Evolutionary conservation across 2,797 vertebrate species (phyloP), one percentile per base, ranked within the genome.

Genomic region (Streptopelia turtur): DNA sequence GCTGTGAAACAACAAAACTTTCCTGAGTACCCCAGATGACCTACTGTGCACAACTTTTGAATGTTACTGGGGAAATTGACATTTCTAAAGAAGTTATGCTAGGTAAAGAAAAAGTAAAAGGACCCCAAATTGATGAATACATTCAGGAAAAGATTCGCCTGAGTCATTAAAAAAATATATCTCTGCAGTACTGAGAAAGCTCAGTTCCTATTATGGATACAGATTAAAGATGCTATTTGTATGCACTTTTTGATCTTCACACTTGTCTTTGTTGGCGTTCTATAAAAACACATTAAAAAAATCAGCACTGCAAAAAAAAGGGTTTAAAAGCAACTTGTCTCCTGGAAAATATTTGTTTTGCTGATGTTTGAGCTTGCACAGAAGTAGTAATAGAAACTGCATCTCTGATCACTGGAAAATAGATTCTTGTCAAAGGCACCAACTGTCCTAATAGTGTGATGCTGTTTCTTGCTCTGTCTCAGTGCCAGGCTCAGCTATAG

Each of bases 391-490:
- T 55, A 94, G 83, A 95, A 95, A 90, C 94, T 94, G 63, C 71
- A 90, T 65, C 86, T 94, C 83, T 95, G 92, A 96, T 96, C 91
- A 90, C 84, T 33, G 52, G 78, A 82, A 93, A 97, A 97, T 61
- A 82, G 83, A 81, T 94, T 96, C 88, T 96, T 95, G 94, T 97
- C 92, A 96, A 95, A 94, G 47, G 76, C 83, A 61, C 61, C 80
- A 81, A 84, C 92, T 94, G 92, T 84, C 90, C 93, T 97, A 94
- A 94, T 89, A 96, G 81, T 83, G 63, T 68, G 78, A 96, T 96
- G 96, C 33, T 74, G 79, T 94, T 83, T 53, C 83, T 95, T 85
- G 78, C 66, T 92, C 92, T 95, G 96, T 97, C 96, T 97, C 65
- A 90, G 93, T 87, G 91, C 89, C 94, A 94, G 89, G 83, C 92